A percentile compares a stretch with the other conserved stretches of the same genome.
Evolutionary conservation across 2,888 invertebrate genomes (phyloP).

Genomic region (Drosophila robusta): DNA sequence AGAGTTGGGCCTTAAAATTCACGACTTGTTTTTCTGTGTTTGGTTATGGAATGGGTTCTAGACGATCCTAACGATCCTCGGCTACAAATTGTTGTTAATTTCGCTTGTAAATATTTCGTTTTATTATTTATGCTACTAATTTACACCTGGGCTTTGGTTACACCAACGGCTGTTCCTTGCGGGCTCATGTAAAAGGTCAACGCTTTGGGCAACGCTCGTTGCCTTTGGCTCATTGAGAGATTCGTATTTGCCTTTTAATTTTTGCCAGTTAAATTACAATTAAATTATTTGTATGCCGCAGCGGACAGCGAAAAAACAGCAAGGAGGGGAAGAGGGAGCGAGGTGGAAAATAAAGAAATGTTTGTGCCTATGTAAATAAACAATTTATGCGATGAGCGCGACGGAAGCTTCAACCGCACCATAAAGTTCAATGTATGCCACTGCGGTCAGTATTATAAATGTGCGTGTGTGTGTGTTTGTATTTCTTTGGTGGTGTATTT

Average conservation of each 20-base stretch:
- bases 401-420: slow-evolving; percentile 57
- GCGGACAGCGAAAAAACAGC: slow-evolving; percentile 4
- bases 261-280: slow-evolving; percentile 65
- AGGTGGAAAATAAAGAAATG: slow-evolving; percentile 31
- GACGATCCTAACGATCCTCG: slow-evolving; percentile 61
- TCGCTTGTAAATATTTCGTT: slow-evolving; percentile 75
- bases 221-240: slow-evolving; percentile 23
- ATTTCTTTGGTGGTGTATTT: neutral
- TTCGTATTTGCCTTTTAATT: slow-evolving; percentile 56
- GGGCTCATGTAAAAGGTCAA: slow-evolving; percentile 62
- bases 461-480: slow-evolving; percentile 5
- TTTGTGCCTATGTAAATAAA: slow-evolving; percentile 61
- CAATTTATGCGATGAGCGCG: slow-evolving; percentile 55
- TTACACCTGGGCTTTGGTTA: slow-evolving; percentile 50
- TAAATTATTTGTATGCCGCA: slow-evolving; percentile 52
- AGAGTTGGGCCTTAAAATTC: slow-evolving; percentile 1
- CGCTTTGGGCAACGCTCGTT: slow-evolving; percentile 38
- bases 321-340: slow-evolving; percentile 7
- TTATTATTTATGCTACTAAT: slow-evolving; percentile 71
- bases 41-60: slow-evolving; percentile 27
- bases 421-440: slow-evolving; percentile 65
- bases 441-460: slow-evolving; percentile 41
- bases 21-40: slow-evolving; percentile 17
- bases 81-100: slow-evolving; percentile 81
- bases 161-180: slow-evolving; percentile 21